A percentile compares a stretch with the other conserved stretches of the same genome.
Conservation (phyloP, 2,888 invertebrate genomes). For the Ptychoptera albimana region DNA sequence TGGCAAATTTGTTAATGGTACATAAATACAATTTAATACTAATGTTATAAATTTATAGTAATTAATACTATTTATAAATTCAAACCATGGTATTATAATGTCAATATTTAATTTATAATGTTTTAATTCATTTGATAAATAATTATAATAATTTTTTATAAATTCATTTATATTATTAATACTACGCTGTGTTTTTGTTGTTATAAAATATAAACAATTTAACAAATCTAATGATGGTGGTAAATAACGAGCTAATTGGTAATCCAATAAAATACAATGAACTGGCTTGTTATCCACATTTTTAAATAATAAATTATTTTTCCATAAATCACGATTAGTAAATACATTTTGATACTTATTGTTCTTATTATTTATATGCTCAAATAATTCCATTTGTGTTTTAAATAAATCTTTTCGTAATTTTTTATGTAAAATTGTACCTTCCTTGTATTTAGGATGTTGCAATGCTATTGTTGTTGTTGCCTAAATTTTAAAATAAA, state of each 20-base stretch:
- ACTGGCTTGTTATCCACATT: constrained; percentile 25
- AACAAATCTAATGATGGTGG: constrained; percentile 50
- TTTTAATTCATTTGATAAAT: constrained; percentile 30
- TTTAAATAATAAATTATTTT: constrained; percentile 30
- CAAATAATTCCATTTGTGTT: constrained; percentile 19
- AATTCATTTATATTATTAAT: constrained; percentile 28
- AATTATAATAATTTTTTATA: constrained; percentile 39
- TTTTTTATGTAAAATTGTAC: constrained; percentile 13
- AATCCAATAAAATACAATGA: constrained; percentile 49
- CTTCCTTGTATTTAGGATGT: constrained; percentile 19
- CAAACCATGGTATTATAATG: constrained; percentile 27
- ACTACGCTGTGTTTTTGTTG: no score
- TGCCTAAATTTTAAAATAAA: no score
- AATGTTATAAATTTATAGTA: constrained; percentile 37
- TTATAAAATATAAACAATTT: constrained; percentile 4
- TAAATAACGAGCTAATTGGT: constrained; percentile 46
- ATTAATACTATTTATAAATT: constrained; percentile 27
- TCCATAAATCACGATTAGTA: constrained; percentile 33
- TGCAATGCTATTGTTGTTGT: constrained; percentile 9
- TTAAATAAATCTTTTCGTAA: constrained; percentile 18
- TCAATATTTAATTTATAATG: constrained; percentile 27
- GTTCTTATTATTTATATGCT: constrained; percentile 21
- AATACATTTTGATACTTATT: constrained; percentile 26
- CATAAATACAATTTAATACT: constrained; percentile 35
- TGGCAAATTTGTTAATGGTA: constrained; percentile 37